phyloP scores from a whole-genome alignment of 2,797 vertebrate species.

The Hydrophis major region DNA sequence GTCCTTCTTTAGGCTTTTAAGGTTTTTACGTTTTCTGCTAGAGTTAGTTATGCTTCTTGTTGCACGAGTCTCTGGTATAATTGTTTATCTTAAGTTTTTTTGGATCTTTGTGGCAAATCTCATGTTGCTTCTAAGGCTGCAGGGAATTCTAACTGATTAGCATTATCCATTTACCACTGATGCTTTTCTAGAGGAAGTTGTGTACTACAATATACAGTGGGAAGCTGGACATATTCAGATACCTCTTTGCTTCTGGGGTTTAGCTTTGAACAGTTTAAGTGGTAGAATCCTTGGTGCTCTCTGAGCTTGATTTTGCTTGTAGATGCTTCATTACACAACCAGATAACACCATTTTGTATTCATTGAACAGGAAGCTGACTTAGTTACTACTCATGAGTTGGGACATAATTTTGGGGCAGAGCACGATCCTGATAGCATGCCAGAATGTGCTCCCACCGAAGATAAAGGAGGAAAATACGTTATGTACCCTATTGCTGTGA shows the following conservation, averaged over 20 bases:
- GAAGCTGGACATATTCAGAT: not conserved
- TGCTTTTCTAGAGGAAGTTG: not conserved
- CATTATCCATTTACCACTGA: not conserved
- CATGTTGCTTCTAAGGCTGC: not conserved
- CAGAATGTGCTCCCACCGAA: constrained; percentile 87
- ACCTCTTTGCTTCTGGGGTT: not conserved
- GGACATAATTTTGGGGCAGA: constrained; percentile 98
- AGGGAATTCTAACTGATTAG: not conserved
- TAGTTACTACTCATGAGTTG: constrained; percentile 95
- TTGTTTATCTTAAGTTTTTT: not conserved
- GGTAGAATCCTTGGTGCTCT: not conserved
- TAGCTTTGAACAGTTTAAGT: not conserved
- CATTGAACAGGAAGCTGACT: constrained; percentile 84
- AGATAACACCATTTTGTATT: not conserved
- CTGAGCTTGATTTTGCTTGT: not conserved
- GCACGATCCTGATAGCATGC: constrained; percentile 91
- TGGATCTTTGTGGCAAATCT: not conserved
- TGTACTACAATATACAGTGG: not conserved
- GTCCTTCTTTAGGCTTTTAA: not conserved
- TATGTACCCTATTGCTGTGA: constrained; percentile 98
- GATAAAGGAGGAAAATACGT: constrained; percentile 93
- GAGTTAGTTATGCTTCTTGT: not conserved
- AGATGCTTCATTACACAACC: not conserved
- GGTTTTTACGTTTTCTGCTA: not conserved
- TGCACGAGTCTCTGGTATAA: not conserved